Evolutionary conservation across 2,888 invertebrate species (phyloP), one percentile per base, ranked within the genome.

Genomic region (Scrobipalpa costella): DNA sequence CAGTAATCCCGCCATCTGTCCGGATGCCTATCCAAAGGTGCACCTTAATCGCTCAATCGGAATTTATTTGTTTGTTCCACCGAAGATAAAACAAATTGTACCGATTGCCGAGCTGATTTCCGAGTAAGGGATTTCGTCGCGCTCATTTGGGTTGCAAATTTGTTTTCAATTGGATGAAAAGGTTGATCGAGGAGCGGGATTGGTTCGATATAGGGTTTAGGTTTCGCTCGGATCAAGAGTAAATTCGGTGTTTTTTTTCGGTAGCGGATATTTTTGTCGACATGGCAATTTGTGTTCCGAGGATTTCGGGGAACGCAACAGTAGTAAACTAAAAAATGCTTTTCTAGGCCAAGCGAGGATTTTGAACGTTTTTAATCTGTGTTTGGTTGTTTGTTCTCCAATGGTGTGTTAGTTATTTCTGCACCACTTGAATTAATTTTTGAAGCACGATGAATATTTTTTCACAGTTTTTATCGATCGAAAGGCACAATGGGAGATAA

Each of bases 31-130:
- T 80, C 81, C 80, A 80, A 81, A 81, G 80, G 80, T 81, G 79
- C 74, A 78, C 83, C 83, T 86, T 84, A 85, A 87, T 86, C 85
- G 82, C 74, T 80, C 78, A 75, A 83, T 84, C 81, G 81, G 83
- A 83, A 86, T 87, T 85, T 84, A 86, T 85, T 83, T 83, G 77
- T 83, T 78, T 81, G 73, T 74, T 73, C 68, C 69, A 8, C 72
- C 69, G 69, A 70, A 76, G 76, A 81, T 81, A 80, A 78, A 84
- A 84, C 80, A 85, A 84, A 85, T 85, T 79, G 82, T 76, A 71
- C 67, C 76, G 77, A 81, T 80, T 75, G 76, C 69, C 73, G 69
- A 69, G 68, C 69, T 69, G 76, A 75, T 76, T 73, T 70, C 34
- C 13, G 62, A 61, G 60, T 58, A 59, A 47, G 61, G 68, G 70